Evolutionary conservation across 2,888 invertebrate species (phyloP).

Genomic region (Cosmopolites sordidus): DNA sequence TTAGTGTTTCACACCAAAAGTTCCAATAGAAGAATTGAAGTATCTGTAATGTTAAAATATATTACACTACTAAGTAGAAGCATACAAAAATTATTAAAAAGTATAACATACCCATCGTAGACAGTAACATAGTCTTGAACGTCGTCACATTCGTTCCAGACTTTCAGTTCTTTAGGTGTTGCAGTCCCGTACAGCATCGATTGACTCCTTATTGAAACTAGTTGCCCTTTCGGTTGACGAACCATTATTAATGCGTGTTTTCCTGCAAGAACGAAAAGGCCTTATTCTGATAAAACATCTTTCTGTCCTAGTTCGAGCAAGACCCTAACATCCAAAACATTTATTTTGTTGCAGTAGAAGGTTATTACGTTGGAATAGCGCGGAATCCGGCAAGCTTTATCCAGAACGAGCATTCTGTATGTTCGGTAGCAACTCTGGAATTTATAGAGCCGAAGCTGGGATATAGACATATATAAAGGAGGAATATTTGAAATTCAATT

Average conservation of each 20-base stretch:
- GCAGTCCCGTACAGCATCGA: constrained; percentile 61
- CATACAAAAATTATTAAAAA: neutral
- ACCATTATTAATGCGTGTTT: constrained; percentile 86
- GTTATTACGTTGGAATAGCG: neutral
- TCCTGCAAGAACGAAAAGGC: constrained; percentile 52
- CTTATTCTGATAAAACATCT: neutral
- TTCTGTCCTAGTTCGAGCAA: neutral
- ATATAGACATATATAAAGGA: no score
- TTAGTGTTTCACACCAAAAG: no score
- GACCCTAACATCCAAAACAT: neutral
- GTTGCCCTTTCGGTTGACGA: constrained; percentile 77
- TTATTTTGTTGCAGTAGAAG: neutral
- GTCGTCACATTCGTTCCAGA: constrained; percentile 83
- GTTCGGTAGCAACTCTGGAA: neutral
- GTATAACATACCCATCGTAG: constrained; percentile 61
- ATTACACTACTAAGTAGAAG: no score
- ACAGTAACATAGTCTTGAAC: constrained; percentile 82
- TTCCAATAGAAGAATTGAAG: no score
- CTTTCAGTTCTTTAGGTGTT: constrained; percentile 51
- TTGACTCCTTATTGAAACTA: constrained; percentile 78
- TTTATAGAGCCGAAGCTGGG: neutral
- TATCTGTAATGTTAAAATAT: no score
- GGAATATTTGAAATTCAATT: no score
- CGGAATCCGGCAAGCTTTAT: neutral
- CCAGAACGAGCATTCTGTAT: neutral